Base-by-base conservation (phyloP, 2,113 vertebrate genomes). In the Calyptommatus sinebrachiatus region DNA sequence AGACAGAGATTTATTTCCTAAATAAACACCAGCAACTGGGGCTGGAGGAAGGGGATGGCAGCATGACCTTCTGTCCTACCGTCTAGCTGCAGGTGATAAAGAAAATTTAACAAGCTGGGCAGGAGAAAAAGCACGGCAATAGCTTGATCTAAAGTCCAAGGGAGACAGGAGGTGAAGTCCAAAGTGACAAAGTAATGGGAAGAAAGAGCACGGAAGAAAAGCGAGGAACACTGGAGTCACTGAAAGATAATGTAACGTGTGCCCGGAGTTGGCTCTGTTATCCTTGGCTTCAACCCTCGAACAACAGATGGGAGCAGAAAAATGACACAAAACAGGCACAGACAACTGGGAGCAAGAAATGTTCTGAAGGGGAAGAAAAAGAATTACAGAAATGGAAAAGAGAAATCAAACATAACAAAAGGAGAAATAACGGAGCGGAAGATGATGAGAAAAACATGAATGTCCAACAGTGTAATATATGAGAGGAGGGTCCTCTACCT, bases 161-260 rank as follows among this genome's bases (percentile, higher is more conserved):
- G 60, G 63, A 80, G 88, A 83, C 1, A 3, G 35, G 71, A 1
- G 2, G 60, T 80, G 31, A 78, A 85, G 66, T 78, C 75, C 73
- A 76, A 76, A 0, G 26, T 60, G 76, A 84, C 65, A 63, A 85
- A 74, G 63, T 60, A 82, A 81, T 1, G 1, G 29, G 76, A 82
- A 0, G 6, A 29, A 73, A 79, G 31, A 8, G 71, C 70, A 57
- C 79, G 85, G 70, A 10, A 83, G 26, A n/a, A 65, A 82, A 84
- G 77, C 12, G 7, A 35, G 26, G 79, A 85, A 45, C 35, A 21
- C n/a, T 81, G n/a, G 9, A 82, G 81, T 69, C 11, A 57, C 50
- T 86, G 79, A 74, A 77, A 80, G 86, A 82, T 35, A 79, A 85
- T 70, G 18, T 20, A 28, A 22, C 2, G 8, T 53, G 35, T 75